Evolutionary conservation across 1,140 invertebrate species (phyloP), one percentile per base, ranked within the genome.

Genomic region (Rhopalosiphum maidis): DNA sequence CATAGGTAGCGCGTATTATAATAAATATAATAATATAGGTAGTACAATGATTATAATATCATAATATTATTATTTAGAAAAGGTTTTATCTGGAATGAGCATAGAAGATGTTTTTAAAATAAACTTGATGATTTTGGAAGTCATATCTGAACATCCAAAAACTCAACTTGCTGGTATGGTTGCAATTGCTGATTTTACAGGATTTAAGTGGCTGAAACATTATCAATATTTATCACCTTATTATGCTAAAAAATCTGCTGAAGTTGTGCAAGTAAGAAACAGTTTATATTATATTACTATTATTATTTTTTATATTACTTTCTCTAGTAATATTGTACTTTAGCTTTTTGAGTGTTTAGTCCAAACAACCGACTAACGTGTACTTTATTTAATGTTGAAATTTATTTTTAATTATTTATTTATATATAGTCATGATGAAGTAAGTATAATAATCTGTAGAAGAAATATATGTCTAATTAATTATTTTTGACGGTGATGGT

Each of bases 131-230:
- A 89, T 77, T 9, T 60, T 93, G 21, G 94, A 94, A 88, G 41
- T 90, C 1, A 37, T 94, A 51, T 89, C 94, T 1, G 94, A 95
- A 48, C 95, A 96, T 82, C 94, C 95, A 8, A 94, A 95, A 94
- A 95, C 95, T 22, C 96, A 96, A 94, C 95, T 96, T 25, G 94
- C 95, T 2, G 96, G 96, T 6, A 94, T 96, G 1, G 94, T 95
- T 25, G 94, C 95, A 51, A 94, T 96, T 37, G 94, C 96, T 21
- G 96, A 96, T 94, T 95, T 96, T 95, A 94, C 94, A 51, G 95
- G 95, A n/a, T 94, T 96, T 30, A 91, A 94, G 46, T 95, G 95
- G 43, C 94, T 95, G 35, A 95, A 95, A 88, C 95, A 96, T 93
- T 95, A 95, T 21, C 95, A 95, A 90, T 95, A 96, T 94, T 95